Conservation (phyloP, 2,797 vertebrate genomes). For the Enteromius treurensis region DNA sequence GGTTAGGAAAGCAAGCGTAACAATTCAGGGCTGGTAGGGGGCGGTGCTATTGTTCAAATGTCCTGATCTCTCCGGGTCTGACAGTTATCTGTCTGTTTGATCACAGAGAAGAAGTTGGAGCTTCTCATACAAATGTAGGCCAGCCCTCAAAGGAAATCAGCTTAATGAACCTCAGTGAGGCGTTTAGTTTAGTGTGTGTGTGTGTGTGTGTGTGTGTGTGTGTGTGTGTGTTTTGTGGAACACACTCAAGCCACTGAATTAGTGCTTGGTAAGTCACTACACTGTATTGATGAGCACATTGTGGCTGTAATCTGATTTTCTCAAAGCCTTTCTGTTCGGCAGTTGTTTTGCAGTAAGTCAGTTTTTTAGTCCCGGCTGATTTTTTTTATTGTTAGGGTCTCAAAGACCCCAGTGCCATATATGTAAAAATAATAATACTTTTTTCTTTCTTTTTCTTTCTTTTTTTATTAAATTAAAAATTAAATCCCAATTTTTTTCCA, state of each 20-base stretch:
- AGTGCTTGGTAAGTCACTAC: not conserved
- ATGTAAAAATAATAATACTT: not conserved
- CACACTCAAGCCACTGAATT: not conserved
- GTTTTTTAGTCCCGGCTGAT: not conserved
- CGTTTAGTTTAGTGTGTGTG: slow-evolving; percentile 2
- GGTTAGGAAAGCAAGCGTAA: slow-evolving; percentile 51
- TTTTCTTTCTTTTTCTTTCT: no score
- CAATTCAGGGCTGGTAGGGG: slow-evolving; percentile 21
- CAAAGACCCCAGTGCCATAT: not conserved
- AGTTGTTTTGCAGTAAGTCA: not conserved
- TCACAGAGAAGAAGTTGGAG: slow-evolving; percentile 63
- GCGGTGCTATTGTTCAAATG: slow-evolving; percentile 57
- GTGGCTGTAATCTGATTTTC: not conserved
- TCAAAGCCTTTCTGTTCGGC: not conserved
- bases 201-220: slow-evolving; percentile 5
- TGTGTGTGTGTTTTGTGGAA: not conserved
- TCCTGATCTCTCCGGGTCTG: slow-evolving; percentile 71
- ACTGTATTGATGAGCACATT: slow-evolving; percentile 22
- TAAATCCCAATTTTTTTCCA: not conserved
- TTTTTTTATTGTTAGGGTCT: not conserved
- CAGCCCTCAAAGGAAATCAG: slow-evolving; percentile 76
- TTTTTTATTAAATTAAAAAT: not conserved
- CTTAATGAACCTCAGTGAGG: slow-evolving; percentile 73
- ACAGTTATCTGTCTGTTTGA: slow-evolving; percentile 85
- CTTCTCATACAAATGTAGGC: slow-evolving; percentile 78